A percentile compares a stretch with the other conserved stretches of the same genome.
Evolutionary conservation across 2,113 vertebrate species (phyloP).

Genomic region (Eulemur rufifrons): DNA sequence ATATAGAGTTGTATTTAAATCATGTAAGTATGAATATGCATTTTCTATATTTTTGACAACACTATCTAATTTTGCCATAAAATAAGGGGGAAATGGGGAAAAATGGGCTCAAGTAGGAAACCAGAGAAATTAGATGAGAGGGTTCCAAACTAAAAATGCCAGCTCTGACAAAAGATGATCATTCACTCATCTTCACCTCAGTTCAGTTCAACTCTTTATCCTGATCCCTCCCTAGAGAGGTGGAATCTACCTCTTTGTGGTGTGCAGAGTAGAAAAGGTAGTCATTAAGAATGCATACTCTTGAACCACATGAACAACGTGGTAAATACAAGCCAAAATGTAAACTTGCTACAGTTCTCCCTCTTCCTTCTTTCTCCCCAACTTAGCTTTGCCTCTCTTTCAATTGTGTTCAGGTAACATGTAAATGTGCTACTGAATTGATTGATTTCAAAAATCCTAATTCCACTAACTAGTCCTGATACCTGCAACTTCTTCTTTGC

Average conservation of each 20-base stretch:
- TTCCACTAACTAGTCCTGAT: neutral
- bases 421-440: neutral
- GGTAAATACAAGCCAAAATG: neutral
- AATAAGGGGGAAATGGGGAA: neutral
- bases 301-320: neutral
- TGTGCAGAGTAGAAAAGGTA: neutral
- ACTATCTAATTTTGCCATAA: neutral
- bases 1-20: neutral
- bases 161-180: neutral
- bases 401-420: neutral
- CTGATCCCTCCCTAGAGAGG: neutral
- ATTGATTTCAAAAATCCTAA: neutral
- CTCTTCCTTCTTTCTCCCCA: too few relatives aligned
- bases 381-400: constrained; percentile 13
- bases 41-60: constrained; percentile 8
- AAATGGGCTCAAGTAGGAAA: neutral
- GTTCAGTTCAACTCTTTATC: neutral
- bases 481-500: neutral
- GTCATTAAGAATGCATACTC: neutral
- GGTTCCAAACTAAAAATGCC: neutral
- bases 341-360: neutral
- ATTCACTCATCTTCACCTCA: constrained; percentile 32
- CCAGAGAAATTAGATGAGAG: constrained; percentile 24
- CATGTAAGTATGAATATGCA: neutral
- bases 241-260: neutral